These are phyloP conservation scores for Chloropsis hardwickii DNA, from an alignment of 2,113 vertebrate genomes.

Conservation along the genomic window DNA sequence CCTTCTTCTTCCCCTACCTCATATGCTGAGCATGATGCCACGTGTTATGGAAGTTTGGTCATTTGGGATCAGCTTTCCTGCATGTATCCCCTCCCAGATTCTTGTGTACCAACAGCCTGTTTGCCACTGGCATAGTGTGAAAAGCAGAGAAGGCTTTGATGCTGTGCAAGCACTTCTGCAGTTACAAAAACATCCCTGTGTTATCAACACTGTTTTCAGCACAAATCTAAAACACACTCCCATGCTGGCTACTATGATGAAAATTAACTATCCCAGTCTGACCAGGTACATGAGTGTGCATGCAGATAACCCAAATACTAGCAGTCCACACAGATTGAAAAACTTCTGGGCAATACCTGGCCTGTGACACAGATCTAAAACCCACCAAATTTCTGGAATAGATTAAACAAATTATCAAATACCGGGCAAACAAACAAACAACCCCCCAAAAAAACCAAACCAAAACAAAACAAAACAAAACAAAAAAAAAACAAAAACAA, in stretches of 20 bases:
- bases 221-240: neutral
- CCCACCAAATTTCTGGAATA: neutral
- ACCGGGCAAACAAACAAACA: neutral
- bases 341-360: neutral
- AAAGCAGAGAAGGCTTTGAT: neutral
- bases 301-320: neutral
- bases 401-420: neutral
- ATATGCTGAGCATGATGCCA: neutral
- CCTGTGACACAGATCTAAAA: neutral
- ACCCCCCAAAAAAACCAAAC: no score
- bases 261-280: neutral
- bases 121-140: accelerated
- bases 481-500: neutral
- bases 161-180: neutral
- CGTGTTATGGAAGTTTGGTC: neutral
- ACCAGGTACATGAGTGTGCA: neutral
- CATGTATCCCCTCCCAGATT: neutral
- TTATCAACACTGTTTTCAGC: neutral
- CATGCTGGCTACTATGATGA: neutral
- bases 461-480: neutral
- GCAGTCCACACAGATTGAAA: neutral
- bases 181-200: neutral
- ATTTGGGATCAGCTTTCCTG: neutral
- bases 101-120: neutral
- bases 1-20: neutral